Percentiles rank a stretch among this genome's conserved stretches.
phyloP scores from a whole-genome alignment of 2,113 vertebrate genomes.

The Megaceryle torquata region DNA sequence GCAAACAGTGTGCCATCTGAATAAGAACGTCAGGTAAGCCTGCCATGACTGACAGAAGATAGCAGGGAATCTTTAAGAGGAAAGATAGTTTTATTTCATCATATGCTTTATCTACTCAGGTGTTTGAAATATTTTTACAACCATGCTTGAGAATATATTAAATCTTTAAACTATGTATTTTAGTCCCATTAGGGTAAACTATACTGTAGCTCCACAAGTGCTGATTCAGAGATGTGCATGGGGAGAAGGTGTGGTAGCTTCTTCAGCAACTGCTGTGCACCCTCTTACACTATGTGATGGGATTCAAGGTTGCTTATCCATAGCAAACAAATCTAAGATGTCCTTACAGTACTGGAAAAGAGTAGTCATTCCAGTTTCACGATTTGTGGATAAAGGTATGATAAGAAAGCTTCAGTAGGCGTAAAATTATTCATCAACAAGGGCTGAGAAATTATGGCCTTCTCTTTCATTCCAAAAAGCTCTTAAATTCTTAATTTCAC shows the following conservation, averaged over 20 bases:
- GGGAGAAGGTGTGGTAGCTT: background rate
- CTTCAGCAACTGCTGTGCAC: background rate
- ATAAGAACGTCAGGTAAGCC: background rate
- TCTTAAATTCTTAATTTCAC: background rate
- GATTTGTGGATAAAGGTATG: background rate
- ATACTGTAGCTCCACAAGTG: fast-evolving
- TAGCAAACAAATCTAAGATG: background rate
- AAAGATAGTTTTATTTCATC: background rate
- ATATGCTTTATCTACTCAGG: background rate
- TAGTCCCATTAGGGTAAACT: background rate
- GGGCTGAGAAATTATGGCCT: background rate
- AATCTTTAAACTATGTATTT: background rate
- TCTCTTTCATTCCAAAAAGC: background rate
- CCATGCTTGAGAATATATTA: background rate
- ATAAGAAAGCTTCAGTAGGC: background rate
- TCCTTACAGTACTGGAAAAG: background rate
- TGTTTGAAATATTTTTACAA: background rate
- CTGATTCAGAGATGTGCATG: background rate
- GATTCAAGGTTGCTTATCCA: background rate
- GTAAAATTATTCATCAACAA: background rate
- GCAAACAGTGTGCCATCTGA: background rate
- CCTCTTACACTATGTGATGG: background rate
- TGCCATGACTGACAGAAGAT: background rate
- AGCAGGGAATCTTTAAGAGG: background rate
- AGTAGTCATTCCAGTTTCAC: background rate